Base-by-base conservation (phyloP, 2,888 invertebrate species). In the Cephus nigrinus region DNA sequence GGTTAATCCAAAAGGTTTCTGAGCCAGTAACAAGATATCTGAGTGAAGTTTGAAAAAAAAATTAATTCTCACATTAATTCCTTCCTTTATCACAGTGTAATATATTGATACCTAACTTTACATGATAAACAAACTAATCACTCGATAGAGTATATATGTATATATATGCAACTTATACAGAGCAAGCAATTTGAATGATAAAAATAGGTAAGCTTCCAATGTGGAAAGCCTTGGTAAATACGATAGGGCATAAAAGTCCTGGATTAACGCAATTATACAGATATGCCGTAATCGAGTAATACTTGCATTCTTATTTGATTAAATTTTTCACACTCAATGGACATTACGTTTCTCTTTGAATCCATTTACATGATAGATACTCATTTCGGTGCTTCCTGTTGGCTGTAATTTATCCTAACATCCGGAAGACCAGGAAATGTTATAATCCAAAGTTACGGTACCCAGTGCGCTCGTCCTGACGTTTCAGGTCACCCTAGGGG, bases 401-500 rank as follows among this genome's bases (percentile, higher is more conserved):
- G 1, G 55, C 9, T 23, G 3, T 55, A 55, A 55, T 23, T 55
- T 9, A 55, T 55, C 23, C 9, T 55, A 55, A 55, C 23, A 23
- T 9, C 55, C 23, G 55, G 23, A 55, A 9, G 55, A 55, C 55
- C 9, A 55, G 55, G 23, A 55, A 55, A 55, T 23, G 55, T 23
- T 55, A 23, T 55, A 23, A 23, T 55, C 23, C 55, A 55, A 55
- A 55, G 23, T 55, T 55, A 55, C 23, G 55, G 23, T 55, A 55
- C 73, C 74, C 68, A 75, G 79, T 78, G 75, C 55, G 75, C 75
- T 36, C 40, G 76, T 68, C 31, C 76, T 68, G 73, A 55, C 68
- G 4, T 75, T 75, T 76, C 75, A 71, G 69, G 73, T 76, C 80
- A 75, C 31, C 55, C 83, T 83, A 83, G 84, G 82, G 82, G 80